Evolutionary conservation across 2,113 vertebrate species (phyloP).

Genomic region (Blennius ocellaris): DNA sequence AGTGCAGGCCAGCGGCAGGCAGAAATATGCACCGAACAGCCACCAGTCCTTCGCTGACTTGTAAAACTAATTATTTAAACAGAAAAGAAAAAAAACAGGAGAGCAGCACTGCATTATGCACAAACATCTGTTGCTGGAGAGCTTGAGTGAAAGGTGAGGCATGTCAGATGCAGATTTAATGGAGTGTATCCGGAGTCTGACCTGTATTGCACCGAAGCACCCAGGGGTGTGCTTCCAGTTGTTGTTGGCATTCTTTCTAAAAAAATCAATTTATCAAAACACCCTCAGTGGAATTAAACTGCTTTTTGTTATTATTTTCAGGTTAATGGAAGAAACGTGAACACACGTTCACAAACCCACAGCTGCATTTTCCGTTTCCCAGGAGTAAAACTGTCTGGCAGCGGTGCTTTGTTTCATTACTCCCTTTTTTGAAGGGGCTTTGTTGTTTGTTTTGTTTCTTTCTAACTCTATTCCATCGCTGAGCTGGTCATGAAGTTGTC

Average conservation of each 20-base stretch:
- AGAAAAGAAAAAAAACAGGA: slow-evolving; percentile 3
- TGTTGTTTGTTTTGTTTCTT: neutral
- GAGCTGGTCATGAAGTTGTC: slow-evolving; percentile 8
- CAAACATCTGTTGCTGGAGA: slow-evolving; percentile 34
- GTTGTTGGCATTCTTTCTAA: slow-evolving; percentile 19
- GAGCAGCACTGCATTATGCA: slow-evolving; percentile 2
- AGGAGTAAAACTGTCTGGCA: neutral
- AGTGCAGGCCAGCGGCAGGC: slow-evolving; percentile 92
- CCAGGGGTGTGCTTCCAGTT: slow-evolving; percentile 30
- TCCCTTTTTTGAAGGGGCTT: neutral
- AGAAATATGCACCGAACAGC: slow-evolving; percentile 97
- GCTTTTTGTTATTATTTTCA: slow-evolving; percentile 20
- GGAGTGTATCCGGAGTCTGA: slow-evolving; percentile 1
- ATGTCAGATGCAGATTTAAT: slow-evolving; percentile 24
- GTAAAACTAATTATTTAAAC: slow-evolving; percentile 86
- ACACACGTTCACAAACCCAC: neutral
- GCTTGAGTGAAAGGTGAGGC: slow-evolving; percentile 12
- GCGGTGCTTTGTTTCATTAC: neutral
- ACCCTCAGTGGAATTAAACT: slow-evolving; percentile 8
- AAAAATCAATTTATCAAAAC: slow-evolving; percentile 39
- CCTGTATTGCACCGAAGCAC: neutral
- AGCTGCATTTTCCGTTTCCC: slow-evolving; percentile 1
- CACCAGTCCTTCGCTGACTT: slow-evolving; percentile 95
- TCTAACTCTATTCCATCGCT: slow-evolving; percentile 21
- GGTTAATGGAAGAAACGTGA: neutral